Evolutionary conservation across 2,888 invertebrate genomes (phyloP).

Genomic region (Hypselothyrea guttata): DNA sequence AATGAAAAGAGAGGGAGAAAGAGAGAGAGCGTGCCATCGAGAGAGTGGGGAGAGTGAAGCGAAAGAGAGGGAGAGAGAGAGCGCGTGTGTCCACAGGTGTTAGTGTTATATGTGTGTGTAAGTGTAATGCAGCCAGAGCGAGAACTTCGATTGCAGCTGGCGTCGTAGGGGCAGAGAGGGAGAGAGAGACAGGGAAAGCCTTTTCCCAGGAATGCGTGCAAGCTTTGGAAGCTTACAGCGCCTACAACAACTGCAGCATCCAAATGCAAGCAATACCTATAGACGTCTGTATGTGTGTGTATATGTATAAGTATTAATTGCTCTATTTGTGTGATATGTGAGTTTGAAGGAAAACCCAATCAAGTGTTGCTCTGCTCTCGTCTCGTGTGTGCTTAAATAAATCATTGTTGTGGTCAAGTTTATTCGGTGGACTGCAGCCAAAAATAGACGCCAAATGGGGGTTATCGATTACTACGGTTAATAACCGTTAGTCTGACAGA

Average conservation of each 20-base stretch:
- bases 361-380: constrained; percentile 34
- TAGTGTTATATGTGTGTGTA: too few species aligned
- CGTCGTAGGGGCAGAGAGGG: constrained; percentile 1
- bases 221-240: constrained; percentile 45
- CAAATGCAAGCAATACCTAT: constrained; percentile 24
- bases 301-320: constrained; percentile 6
- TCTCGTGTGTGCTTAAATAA: constrained; percentile 1
- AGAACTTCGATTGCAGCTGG: constrained; percentile 8
- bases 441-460: too few species aligned
- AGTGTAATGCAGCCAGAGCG: constrained; percentile 1
- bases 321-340: too few species aligned
- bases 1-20: neutral
- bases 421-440: too few species aligned
- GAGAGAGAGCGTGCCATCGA: constrained; percentile 6
- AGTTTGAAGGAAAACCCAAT: constrained; percentile 24
- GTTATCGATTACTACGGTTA: too few species aligned
- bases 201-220: constrained; percentile 34
- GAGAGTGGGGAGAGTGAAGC: neutral
- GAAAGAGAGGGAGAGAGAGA: neutral
- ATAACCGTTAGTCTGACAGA: too few species aligned
- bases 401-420: neutral
- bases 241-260: neutral
- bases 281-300: constrained; percentile 10
- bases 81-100: constrained; percentile 6
- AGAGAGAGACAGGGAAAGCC: constrained; percentile 14